Evolutionary conservation across 2,888 invertebrate species (phyloP).

Genomic region (Volucella inanis): DNA sequence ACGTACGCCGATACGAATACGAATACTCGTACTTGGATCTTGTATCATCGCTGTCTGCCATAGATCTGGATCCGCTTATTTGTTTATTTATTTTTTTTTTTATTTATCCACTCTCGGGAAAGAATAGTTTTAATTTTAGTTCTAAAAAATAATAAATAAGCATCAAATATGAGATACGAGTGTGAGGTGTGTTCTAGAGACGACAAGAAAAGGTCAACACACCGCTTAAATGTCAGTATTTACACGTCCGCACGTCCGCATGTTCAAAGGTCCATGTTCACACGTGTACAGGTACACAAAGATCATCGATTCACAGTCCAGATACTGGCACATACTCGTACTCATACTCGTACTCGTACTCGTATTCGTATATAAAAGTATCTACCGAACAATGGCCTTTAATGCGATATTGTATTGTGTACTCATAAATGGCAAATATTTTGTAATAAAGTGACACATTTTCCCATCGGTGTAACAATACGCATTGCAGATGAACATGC

Average conservation of each 20-base stretch:
- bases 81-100: conserved; percentile 48
- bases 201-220: not conserved
- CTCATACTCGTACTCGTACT: too few relatives aligned
- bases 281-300: conserved; percentile 5
- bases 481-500: conserved; percentile 73
- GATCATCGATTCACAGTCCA: not conserved
- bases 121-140: conserved; percentile 61
- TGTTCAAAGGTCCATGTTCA: not conserved
- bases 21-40: not conserved
- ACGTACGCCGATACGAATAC: not conserved
- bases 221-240: conserved; percentile 39
- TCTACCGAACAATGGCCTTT: conserved; percentile 67
- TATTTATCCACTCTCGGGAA: conserved; percentile 27
- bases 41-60: not conserved
- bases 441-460: conserved; percentile 74
- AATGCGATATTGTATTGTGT: conserved; percentile 67
- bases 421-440: conserved; percentile 73
- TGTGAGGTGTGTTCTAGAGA: conserved; percentile 18
- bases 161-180: not conserved
- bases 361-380: conserved; percentile 37
- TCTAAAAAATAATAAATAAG: conserved; percentile 33
- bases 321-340: too few relatives aligned
- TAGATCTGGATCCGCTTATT: conserved; percentile 8
- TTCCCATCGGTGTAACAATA: conserved; percentile 71
- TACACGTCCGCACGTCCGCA: conserved; percentile 22